These are phyloP conservation scores for Aptenodytes patagonicus DNA, from an alignment of 2,113 vertebrate genomes.

Conservation along the genomic window DNA sequence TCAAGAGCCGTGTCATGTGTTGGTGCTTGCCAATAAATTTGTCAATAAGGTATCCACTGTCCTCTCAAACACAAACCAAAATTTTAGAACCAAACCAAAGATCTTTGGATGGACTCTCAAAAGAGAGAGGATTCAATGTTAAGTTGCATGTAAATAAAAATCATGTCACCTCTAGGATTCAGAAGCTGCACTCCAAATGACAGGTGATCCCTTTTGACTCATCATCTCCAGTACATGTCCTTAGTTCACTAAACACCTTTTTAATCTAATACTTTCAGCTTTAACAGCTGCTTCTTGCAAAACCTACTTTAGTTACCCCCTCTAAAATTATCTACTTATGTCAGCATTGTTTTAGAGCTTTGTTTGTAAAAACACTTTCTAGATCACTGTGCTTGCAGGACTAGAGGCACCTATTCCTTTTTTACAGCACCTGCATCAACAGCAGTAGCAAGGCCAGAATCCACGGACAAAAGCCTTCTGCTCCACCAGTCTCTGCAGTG, in stretches of 20 bases:
- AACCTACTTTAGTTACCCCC: not conserved
- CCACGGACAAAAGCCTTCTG: not conserved
- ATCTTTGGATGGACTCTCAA: not conserved
- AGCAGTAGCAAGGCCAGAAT: not conserved
- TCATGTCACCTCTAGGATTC: not conserved
- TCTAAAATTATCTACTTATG: not conserved
- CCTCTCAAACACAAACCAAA: not conserved
- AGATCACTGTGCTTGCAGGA: not conserved
- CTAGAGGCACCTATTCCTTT: not conserved
- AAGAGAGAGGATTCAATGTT: not conserved
- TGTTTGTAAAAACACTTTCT: not conserved
- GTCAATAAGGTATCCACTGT: not conserved
- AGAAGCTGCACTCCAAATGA: not conserved
- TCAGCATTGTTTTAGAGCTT: not conserved
- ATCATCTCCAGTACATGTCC: not conserved
- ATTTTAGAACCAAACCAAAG: not conserved
- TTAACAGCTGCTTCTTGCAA: not conserved
- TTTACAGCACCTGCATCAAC: not conserved
- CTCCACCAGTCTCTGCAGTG: not conserved
- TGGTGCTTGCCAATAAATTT: not conserved
- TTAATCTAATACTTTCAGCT: not conserved
- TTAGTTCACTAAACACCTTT: not conserved
- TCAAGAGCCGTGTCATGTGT: not conserved
- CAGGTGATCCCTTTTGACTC: not conserved
- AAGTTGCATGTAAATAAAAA: not conserved